Evolutionary conservation across 2,113 vertebrate species (phyloP).

Genomic region (Panthera uncia): DNA sequence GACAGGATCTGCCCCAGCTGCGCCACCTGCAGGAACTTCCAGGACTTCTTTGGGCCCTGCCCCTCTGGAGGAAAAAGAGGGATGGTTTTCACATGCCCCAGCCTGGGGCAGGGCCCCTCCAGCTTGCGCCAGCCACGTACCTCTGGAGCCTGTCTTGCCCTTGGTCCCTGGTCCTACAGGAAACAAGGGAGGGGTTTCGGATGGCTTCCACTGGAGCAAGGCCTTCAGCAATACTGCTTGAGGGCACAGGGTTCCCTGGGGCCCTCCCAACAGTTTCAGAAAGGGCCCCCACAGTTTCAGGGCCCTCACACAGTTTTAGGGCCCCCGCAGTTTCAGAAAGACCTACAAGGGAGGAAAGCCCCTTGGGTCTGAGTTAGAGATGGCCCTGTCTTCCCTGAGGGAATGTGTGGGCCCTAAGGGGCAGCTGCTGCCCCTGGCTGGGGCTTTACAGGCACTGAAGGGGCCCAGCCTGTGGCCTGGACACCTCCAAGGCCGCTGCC

Average conservation of each 20-base stretch:
- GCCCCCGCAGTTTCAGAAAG: not conserved
- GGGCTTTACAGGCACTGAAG: not conserved
- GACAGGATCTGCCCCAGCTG: accelerated
- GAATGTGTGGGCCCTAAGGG: not conserved
- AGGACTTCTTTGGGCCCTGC: not conserved
- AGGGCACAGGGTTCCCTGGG: not conserved
- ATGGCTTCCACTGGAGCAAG: not conserved
- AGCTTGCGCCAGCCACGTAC: not conserved
- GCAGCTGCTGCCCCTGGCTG: not conserved
- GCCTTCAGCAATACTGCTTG: not conserved
- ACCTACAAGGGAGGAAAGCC: not conserved
- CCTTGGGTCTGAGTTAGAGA: not conserved
- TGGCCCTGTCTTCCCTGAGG: accelerated
- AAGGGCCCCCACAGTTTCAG: not conserved
- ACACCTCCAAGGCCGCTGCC: not conserved
- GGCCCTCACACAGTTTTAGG: too few species aligned
- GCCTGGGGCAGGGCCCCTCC: not conserved
- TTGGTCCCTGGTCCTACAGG: not conserved
- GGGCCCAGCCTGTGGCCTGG: accelerated
- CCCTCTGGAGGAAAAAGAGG: not conserved
- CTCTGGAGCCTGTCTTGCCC: not conserved
- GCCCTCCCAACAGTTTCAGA: too few species aligned
- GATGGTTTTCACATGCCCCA: not conserved
- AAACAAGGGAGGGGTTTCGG: not conserved
- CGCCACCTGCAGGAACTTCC: accelerated